Percentiles rank a stretch among this genome's conserved stretches.
Conservation (phyloP, 2,797 vertebrate genomes). For the Silurus lanzhouensis region DNA sequence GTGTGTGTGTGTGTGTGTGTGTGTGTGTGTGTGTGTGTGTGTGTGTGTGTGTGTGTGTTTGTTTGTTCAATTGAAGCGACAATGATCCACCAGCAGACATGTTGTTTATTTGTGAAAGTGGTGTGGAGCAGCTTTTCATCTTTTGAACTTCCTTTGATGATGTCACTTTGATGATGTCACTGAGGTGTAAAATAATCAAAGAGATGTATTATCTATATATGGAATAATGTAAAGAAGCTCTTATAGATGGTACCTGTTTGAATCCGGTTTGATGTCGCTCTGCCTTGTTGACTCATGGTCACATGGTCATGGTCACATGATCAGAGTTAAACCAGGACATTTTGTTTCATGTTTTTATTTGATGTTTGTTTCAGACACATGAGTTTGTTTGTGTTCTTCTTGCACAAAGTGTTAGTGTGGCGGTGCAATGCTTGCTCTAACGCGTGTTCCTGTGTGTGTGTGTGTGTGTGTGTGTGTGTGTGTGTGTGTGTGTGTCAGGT, state of each 20-base stretch:
- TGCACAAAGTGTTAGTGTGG: background rate
- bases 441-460: background rate
- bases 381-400: background rate
- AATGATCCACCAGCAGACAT: background rate
- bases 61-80: background rate
- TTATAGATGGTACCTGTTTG: background rate
- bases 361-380: background rate
- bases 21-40: too few species aligned
- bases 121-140: background rate
- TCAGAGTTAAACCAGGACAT: background rate
- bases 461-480: slow-evolving; percentile 36
- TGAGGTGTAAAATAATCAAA: background rate
- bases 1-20: too few species aligned
- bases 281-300: background rate
- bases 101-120: background rate
- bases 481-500: slow-evolving; percentile 68
- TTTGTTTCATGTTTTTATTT: background rate
- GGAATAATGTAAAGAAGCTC: background rate
- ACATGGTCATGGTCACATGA: too few species aligned
- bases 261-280: background rate
- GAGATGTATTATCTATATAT: background rate
- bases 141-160: background rate
- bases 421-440: background rate
- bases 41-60: too few species aligned
- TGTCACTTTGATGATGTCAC: background rate